These are phyloP conservation scores for Alcis repandata DNA, from an alignment of 2,888 invertebrate species.

Conservation along the genomic window DNA sequence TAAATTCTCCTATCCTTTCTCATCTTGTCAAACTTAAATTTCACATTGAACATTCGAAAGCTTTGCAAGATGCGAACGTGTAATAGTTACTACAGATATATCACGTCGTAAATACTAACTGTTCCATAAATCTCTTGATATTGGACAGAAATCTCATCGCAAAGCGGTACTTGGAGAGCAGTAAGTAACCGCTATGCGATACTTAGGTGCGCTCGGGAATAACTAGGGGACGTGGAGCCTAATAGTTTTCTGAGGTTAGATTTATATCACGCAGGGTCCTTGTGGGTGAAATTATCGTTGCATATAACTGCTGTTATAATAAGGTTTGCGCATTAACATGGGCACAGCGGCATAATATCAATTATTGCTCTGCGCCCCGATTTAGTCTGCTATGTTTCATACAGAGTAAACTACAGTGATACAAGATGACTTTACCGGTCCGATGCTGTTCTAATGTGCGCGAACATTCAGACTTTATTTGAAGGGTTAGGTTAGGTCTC, in stretches of 20 bases:
- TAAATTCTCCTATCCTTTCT: conserved; percentile 35
- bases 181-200: conserved; percentile 48
- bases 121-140: conserved; percentile 50
- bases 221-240: conserved; percentile 35
- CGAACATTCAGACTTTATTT: background rate
- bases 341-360: too few relatives aligned
- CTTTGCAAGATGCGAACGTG: conserved; percentile 37
- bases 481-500: background rate
- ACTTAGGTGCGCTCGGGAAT: conserved; percentile 44
- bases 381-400: too few relatives aligned
- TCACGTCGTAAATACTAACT: conserved; percentile 46
- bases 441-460: too few relatives aligned
- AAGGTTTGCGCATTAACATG: too few relatives aligned
- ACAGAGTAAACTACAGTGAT: too few relatives aligned
- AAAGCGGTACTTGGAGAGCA: conserved; percentile 46
- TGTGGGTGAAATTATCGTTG: conserved; percentile 6
- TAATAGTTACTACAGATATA: conserved; percentile 46
- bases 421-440: too few relatives aligned
- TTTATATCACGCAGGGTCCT: conserved; percentile 23
- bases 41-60: conserved; percentile 37
- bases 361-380: too few relatives aligned
- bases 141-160: conserved; percentile 53
- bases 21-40: conserved; percentile 42
- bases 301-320: background rate
- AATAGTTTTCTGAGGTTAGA: conserved; percentile 33